Evolutionary conservation across 2,797 vertebrate genomes (phyloP), one percentile per base, ranked within the genome.

Genomic region (Enteromius viviparus): DNA sequence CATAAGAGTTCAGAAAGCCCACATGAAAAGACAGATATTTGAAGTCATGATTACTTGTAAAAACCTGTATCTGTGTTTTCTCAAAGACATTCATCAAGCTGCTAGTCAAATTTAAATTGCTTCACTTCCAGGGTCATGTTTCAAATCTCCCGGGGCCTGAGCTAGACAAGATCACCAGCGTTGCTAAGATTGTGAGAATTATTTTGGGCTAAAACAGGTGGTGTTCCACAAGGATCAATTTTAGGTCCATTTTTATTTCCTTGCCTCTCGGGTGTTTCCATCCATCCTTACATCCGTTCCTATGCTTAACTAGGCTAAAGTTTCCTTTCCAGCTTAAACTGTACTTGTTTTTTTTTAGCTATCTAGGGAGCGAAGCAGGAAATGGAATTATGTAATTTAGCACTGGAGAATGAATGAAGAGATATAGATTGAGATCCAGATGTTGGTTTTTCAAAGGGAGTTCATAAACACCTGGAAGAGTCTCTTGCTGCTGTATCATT

Each of bases 351-450:
- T 11, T 60, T 11, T 60, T 37, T n/a, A 23, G 47, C 32, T 53
- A 9, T 65, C 78, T 15, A 17, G 72, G 75, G 62, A 68, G 45
- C 32, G 17, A 47, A 72, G 47, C 47, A 76, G 75, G 60, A 62
- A 62, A 84, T 78, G 32, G 45, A 74, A 79, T 84, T 55, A 81
- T 79, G 75, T 78, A 84, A 82, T 76, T 81, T 32, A 37, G 60
- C 45, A 21, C 32, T 84, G 83, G 58, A 82, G 71, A 77, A 84
- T 77, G 34, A 32, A 49, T n/a, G 21, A 71, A 34, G 49, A 19
- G 8, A 47, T 47, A 53, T 26, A 37, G 53, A 32, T 45, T 32
- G 23, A 76, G 64, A 64, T 45, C 74, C 65, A 85, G 55, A 65
- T 85, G 66, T 32, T 81, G 45, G 15, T 74, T 72, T 81, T 49